A percentile compares a stretch with the other conserved stretches of the same genome.
Evolutionary conservation across 1,140 invertebrate species (phyloP).

Genomic region (Mylabris phalerata): DNA sequence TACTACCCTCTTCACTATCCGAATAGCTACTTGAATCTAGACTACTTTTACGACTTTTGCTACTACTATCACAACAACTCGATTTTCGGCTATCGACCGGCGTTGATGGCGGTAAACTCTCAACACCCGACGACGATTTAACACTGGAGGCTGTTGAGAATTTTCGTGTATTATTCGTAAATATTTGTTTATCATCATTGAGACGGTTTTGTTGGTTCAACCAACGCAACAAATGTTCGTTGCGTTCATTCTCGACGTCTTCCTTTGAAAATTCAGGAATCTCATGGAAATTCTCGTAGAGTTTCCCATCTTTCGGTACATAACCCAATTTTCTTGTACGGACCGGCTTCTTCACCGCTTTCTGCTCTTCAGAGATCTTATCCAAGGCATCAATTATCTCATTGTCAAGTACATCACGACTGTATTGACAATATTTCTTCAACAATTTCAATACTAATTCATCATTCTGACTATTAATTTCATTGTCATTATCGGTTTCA

Average conservation of each 20-base stretch:
- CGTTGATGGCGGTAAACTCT: neutral
- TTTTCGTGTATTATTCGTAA: conserved; percentile 17
- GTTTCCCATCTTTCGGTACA: conserved; percentile 35
- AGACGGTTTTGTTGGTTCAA: conserved; percentile 38
- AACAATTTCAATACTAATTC: conserved; percentile 38
- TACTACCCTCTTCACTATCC: conserved; percentile 45
- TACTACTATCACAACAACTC: neutral
- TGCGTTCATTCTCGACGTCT: conserved; percentile 31
- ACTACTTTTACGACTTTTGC: neutral
- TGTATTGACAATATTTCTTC: conserved; percentile 41
- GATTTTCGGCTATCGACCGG: neutral
- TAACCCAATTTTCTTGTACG: conserved; percentile 31
- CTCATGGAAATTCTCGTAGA: conserved; percentile 37
- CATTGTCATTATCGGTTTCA: conserved; percentile 22
- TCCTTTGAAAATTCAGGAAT: conserved; percentile 20
- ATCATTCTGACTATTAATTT: conserved; percentile 31
- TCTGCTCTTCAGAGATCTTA: conserved; percentile 18
- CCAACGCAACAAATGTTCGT: conserved; percentile 40
- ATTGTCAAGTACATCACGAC: conserved; percentile 36
- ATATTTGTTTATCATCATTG: conserved; percentile 7
- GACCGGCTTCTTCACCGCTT: neutral
- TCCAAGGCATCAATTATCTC: conserved; percentile 39
- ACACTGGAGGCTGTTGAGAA: conserved; percentile 1
- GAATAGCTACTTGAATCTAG: conserved; percentile 47
- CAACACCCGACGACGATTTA: neutral